A percentile compares a stretch with the other conserved stretches of the same genome.
These are phyloP conservation scores for Condylura cristata DNA, from an alignment of 2,113 vertebrate species.

Conservation along the genomic window DNA sequence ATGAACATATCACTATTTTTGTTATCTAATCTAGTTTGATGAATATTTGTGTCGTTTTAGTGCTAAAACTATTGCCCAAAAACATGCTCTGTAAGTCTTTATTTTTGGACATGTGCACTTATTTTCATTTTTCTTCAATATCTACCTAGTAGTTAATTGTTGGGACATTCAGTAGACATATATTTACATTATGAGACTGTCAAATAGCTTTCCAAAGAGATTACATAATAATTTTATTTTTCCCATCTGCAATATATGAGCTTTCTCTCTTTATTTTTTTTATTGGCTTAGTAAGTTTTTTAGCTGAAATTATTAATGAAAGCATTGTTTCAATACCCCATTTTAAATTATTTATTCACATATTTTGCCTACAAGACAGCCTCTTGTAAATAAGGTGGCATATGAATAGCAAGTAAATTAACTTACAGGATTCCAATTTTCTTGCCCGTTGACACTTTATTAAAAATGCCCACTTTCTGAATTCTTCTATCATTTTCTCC, in stretches of 20 bases:
- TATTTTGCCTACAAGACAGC: background rate
- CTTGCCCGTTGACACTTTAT: background rate
- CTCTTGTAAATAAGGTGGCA: background rate
- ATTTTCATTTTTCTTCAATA: slow-evolving; percentile 26
- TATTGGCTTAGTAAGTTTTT: background rate
- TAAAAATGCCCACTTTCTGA: background rate
- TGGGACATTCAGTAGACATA: background rate
- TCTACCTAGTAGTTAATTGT: background rate
- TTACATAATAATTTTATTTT: background rate
- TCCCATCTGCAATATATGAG: background rate
- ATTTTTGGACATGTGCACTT: background rate
- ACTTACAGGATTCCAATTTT: background rate
- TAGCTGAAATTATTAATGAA: slow-evolving; percentile 26
- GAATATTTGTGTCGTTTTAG: background rate
- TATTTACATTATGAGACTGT: background rate
- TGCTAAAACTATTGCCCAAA: background rate
- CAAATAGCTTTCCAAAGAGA: background rate
- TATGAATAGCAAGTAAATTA: background rate
- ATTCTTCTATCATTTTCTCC: background rate
- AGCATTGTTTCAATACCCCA: background rate
- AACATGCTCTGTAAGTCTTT: background rate
- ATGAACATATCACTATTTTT: background rate
- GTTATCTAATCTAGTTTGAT: background rate
- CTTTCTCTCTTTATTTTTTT: background rate
- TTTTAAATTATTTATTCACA: background rate